Percentiles rank a stretch among this genome's conserved stretches.
phyloP scores from a whole-genome alignment of 2,797 vertebrate genomes.

The Gymnocypris eckloni region DNA sequence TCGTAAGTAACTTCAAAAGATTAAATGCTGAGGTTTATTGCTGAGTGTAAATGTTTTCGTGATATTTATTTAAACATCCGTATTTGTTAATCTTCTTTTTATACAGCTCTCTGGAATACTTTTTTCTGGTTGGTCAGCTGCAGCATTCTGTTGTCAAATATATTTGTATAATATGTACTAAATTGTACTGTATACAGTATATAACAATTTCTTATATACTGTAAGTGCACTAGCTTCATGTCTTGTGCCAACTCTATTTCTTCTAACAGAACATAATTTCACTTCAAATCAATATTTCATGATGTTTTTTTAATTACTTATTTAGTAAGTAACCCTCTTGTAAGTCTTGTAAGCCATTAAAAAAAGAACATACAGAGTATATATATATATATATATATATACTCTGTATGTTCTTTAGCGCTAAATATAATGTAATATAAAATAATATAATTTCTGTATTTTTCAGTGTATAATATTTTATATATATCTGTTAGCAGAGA shows the following conservation, averaged over 20 bases:
- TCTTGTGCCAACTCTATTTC: not conserved
- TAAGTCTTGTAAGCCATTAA: not conserved
- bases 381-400: not conserved
- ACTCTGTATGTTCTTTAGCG: no score
- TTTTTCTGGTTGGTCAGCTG: not conserved
- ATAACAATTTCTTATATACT: not conserved
- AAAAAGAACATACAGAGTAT: not conserved
- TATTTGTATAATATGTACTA: not conserved
- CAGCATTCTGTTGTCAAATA: slow-evolving; percentile 7
- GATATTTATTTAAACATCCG: not conserved
- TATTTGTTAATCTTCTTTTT: not conserved
- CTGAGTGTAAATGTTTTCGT: not conserved
- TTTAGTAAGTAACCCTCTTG: not conserved
- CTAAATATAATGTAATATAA: not conserved
- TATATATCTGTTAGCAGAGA: not conserved
- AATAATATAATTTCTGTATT: not conserved
- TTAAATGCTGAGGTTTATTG: slow-evolving; percentile 22
- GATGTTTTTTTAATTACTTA: not conserved
- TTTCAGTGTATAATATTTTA: not conserved
- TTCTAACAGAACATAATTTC: not conserved
- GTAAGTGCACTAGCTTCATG: not conserved
- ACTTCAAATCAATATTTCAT: not conserved
- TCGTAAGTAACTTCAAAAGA: not conserved
- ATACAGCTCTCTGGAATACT: not conserved
- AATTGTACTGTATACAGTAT: not conserved